Conservation (phyloP, 2,113 vertebrate species). For the Pampusana beccarii region DNA sequence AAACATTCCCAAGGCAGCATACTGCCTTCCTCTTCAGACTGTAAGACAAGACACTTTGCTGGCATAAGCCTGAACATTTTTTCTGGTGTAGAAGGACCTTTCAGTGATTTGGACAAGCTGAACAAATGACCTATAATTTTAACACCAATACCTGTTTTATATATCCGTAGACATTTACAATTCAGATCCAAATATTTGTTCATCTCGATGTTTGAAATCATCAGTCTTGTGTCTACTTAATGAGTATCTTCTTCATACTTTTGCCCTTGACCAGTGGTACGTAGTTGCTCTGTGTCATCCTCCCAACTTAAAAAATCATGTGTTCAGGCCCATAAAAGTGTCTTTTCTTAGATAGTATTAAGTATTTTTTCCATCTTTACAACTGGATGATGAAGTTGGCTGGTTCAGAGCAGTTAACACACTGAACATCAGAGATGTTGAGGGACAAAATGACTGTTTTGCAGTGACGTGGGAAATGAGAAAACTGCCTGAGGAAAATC, state of each 20-base stretch:
- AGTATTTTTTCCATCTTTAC: slow-evolving; percentile 42
- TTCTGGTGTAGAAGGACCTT: neutral
- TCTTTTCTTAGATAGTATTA: slow-evolving; percentile 7
- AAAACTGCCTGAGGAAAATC: neutral
- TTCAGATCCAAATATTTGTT: neutral
- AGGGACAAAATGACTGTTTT: neutral
- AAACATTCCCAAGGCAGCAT: neutral
- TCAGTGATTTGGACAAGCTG: neutral
- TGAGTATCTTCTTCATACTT: neutral
- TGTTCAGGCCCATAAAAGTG: neutral
- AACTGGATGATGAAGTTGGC: neutral
- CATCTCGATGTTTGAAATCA: neutral
- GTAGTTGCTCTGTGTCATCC: neutral
- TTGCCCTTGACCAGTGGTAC: neutral
- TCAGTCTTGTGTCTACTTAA: fast-evolving
- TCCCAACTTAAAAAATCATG: slow-evolving; percentile 25
- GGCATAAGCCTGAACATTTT: neutral
- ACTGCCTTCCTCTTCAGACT: neutral
- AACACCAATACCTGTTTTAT: neutral
- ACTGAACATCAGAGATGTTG: neutral
- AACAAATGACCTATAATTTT: neutral
- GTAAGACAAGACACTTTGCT: neutral
- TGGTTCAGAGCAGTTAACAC: neutral
- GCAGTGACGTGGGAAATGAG: neutral
- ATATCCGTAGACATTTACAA: neutral